These are phyloP conservation scores for Antigone vipio DNA, from an alignment of 2,113 vertebrate genomes.

Conservation along the genomic window DNA sequence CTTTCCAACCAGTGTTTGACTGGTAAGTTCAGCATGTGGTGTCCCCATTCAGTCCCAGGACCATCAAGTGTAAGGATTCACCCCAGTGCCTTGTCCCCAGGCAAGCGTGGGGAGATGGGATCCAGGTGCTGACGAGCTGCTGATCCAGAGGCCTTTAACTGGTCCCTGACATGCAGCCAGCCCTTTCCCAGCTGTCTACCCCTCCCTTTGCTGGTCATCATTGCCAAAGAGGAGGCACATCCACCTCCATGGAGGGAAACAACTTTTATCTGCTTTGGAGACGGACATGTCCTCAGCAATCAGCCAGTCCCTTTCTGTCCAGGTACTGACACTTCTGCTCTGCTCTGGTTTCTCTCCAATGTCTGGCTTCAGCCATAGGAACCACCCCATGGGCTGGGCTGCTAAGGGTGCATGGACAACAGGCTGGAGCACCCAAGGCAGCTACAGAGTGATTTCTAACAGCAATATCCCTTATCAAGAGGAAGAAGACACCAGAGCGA, in stretches of 20 bases:
- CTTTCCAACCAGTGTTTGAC: neutral
- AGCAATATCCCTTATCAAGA: neutral
- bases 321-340: neutral
- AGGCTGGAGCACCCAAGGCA: neutral
- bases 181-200: neutral
- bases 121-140: neutral
- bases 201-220: neutral
- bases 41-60: neutral
- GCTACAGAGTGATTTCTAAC: neutral
- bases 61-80: neutral
- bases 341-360: fast-evolving
- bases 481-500: neutral
- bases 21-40: neutral
- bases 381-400: fast-evolving
- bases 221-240: neutral
- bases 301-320: neutral
- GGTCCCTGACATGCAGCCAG: fast-evolving
- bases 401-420: neutral
- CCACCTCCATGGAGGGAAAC: fast-evolving
- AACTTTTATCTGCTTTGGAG: neutral
- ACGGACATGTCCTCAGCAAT: fast-evolving
- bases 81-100: neutral
- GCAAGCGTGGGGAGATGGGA: neutral
- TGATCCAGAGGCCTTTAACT: neutral
- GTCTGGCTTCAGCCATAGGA: neutral